Evolutionary conservation across 2,888 invertebrate genomes (phyloP).

Genomic region (Cephus rjabovi): DNA sequence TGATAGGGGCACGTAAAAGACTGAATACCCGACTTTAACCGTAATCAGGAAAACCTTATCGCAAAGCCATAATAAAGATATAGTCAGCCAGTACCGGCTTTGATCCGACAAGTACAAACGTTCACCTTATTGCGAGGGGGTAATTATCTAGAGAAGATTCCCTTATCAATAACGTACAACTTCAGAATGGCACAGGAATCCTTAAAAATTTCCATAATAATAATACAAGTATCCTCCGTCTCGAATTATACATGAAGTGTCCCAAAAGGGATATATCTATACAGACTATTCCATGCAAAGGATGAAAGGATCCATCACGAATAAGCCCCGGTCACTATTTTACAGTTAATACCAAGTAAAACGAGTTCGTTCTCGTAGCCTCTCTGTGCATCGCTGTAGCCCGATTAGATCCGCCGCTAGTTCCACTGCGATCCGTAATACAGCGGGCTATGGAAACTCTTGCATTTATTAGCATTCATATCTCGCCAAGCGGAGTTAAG

Average conservation of each 20-base stretch:
- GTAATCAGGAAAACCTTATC: background rate
- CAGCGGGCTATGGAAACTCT: slow-evolving; percentile 33
- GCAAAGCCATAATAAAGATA: background rate
- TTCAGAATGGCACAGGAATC: background rate
- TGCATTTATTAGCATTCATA: slow-evolving; percentile 38
- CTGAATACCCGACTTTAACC: background rate
- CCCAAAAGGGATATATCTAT: background rate
- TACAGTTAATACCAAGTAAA: background rate
- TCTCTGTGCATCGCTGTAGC: background rate
- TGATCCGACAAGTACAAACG: slow-evolving; percentile 13
- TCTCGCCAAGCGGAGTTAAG: slow-evolving; percentile 17
- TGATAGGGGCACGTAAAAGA: background rate
- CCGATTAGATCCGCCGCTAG: slow-evolving; percentile 20
- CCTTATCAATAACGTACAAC: too few species aligned
- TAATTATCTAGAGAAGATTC: too few species aligned
- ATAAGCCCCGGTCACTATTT: background rate
- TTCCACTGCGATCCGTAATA: slow-evolving; percentile 18
- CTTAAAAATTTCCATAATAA: background rate
- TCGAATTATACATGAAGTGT: background rate
- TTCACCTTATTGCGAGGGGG: background rate
- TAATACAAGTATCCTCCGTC: background rate
- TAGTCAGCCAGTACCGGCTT: background rate
- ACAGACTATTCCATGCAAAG: background rate
- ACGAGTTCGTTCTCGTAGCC: background rate
- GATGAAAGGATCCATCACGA: background rate